These are phyloP conservation scores for Nannoperca obscura DNA, from an alignment of 2,797 vertebrate genomes.

Conservation along the genomic window DNA sequence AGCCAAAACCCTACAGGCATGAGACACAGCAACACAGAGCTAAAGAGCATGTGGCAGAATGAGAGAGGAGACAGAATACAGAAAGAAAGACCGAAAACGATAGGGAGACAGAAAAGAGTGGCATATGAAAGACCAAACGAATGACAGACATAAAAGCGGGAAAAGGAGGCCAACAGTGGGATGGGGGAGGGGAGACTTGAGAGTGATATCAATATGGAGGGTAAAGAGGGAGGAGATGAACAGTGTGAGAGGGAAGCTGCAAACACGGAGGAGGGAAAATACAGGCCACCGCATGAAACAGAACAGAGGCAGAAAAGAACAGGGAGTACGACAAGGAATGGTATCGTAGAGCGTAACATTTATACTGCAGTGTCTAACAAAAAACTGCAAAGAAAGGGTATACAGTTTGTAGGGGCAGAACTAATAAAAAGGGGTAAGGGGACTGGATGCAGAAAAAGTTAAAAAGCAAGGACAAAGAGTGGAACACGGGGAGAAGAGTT, in stretches of 20 bases:
- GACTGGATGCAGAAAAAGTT: background rate
- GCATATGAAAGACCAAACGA: slow-evolving; percentile 41
- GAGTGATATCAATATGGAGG: slow-evolving; percentile 48
- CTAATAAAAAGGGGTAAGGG: accelerated
- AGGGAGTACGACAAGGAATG: background rate
- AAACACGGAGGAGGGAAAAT: slow-evolving; percentile 24
- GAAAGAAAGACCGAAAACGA: slow-evolving; percentile 33
- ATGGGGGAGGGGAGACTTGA: slow-evolving; percentile 52
- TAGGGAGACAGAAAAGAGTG: slow-evolving; percentile 31
- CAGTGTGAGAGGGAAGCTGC: slow-evolving; percentile 12
- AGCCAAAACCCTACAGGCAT: slow-evolving; percentile 73
- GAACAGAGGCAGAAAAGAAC: slow-evolving; percentile 13
- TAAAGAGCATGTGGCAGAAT: slow-evolving; percentile 52
- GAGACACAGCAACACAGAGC: slow-evolving; percentile 33
- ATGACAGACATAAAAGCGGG: slow-evolving; percentile 47
- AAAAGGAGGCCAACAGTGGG: slow-evolving; percentile 65
- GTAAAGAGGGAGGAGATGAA: slow-evolving; percentile 22
- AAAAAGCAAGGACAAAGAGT: background rate
- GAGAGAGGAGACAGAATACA: slow-evolving; percentile 24
- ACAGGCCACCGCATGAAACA: slow-evolving; percentile 2
- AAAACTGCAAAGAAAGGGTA: background rate
- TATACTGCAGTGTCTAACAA: background rate
- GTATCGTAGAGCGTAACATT: background rate
- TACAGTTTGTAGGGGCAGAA: background rate
- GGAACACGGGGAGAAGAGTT: background rate